Conservation (phyloP, 2,113 vertebrate genomes). For the Aramus guarauna region DNA sequence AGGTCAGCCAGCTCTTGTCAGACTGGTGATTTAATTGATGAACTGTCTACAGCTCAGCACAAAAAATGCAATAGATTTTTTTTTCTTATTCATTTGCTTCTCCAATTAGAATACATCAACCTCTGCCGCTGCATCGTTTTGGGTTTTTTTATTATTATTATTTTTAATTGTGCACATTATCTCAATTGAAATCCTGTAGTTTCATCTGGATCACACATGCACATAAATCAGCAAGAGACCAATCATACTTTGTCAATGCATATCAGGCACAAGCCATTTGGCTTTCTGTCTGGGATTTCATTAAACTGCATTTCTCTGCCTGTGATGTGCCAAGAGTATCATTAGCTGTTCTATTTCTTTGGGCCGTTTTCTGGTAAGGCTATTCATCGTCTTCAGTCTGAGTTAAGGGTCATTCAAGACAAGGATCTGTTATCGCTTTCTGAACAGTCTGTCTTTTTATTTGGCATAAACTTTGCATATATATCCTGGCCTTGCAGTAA, state of each 20-base stretch:
- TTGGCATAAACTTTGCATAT: background rate
- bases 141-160: background rate
- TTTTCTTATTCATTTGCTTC: background rate
- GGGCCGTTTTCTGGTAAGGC: background rate
- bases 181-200: background rate
- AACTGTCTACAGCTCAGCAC: background rate
- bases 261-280: conserved; percentile 19
- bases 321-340: background rate
- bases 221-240: background rate
- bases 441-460: background rate
- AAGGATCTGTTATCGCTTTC: background rate
- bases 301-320: background rate
- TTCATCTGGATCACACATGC: background rate
- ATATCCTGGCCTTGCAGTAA: background rate
- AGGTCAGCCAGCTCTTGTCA: background rate
- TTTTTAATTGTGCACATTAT: background rate
- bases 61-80: background rate
- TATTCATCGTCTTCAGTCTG: background rate
- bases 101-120: background rate
- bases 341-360: background rate
- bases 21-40: background rate
- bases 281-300: conserved; percentile 8
- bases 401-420: background rate
- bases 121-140: background rate
- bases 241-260: background rate